Percentiles rank a stretch among this genome's conserved stretches.
phyloP scores from a whole-genome alignment of 2,888 invertebrate species.

The Artemia sp. region DNA sequence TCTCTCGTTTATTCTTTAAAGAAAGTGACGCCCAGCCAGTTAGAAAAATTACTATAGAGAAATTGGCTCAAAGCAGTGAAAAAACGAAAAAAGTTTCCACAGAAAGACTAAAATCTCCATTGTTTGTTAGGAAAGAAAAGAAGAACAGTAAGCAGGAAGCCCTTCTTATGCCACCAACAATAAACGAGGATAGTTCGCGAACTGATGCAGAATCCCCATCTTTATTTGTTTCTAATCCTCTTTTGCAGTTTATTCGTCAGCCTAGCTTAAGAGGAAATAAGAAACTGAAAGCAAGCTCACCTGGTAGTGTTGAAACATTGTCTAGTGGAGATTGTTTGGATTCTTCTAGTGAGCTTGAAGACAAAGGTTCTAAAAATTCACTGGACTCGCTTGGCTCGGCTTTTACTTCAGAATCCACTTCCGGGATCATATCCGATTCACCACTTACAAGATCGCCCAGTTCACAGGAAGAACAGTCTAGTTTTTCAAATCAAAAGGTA shows the following conservation, averaged over 20 bases:
- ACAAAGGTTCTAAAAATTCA: conserved; percentile 1
- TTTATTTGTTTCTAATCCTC: background rate
- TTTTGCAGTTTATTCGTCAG: background rate
- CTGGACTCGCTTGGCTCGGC: conserved; percentile 9
- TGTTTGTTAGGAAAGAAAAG: background rate
- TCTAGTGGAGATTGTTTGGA: background rate
- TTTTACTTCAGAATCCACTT: background rate
- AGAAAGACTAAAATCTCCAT: conserved; percentile 6
- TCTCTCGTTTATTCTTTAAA: background rate
- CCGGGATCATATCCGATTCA: background rate
- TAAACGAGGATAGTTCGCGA: background rate
- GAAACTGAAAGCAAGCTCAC: background rate
- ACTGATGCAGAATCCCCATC: background rate
- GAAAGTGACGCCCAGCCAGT: background rate
- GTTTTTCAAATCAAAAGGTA: too few relatives aligned
- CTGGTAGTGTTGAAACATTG: conserved; percentile 6
- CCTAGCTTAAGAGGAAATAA: background rate
- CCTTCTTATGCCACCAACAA: background rate
- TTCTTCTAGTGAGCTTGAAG: conserved; percentile 9
- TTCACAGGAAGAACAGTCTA: background rate
- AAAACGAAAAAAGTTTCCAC: background rate
- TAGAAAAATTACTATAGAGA: background rate
- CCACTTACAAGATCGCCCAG: background rate
- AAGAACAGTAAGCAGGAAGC: conserved; percentile 5
- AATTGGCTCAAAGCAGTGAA: background rate